A percentile compares a stretch with the other conserved stretches of the same genome.
Conservation (phyloP, 2,797 vertebrate species). For the Oreonectes daqikongensis region DNA sequence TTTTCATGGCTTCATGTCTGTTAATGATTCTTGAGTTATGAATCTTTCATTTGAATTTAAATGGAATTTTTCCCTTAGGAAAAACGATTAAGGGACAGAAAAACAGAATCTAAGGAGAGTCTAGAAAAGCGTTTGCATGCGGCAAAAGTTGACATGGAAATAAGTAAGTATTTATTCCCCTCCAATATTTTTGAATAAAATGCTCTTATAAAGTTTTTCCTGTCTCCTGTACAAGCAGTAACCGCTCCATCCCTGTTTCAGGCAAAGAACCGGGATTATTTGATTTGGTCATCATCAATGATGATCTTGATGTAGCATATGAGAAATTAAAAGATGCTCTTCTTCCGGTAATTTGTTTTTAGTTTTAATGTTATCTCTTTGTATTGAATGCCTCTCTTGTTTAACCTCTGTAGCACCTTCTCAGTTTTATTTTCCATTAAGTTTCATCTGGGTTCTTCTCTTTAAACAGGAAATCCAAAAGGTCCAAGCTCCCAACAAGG, state of each 20-base stretch:
- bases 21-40: not conserved
- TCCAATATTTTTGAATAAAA: not conserved
- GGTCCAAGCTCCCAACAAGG: constrained; percentile 36
- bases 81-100: constrained; percentile 84
- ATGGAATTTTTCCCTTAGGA: constrained; percentile 81
- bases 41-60: too few relatives aligned
- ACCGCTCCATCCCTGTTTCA: constrained; percentile 53
- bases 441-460: not conserved
- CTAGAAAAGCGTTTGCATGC: constrained; percentile 83
- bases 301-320: constrained; percentile 87
- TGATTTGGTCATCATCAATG: constrained; percentile 87
- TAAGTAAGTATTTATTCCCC: constrained; percentile 78
- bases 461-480: constrained; percentile 56
- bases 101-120: constrained; percentile 91
- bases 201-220: not conserved
- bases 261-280: constrained; percentile 90
- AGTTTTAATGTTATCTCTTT: not conserved
- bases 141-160: constrained; percentile 84
- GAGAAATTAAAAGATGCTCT: constrained; percentile 77
- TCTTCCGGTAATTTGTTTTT: constrained; percentile 75
- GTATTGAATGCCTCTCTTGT: too few relatives aligned
- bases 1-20: not conserved
- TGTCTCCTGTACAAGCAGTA: not conserved
- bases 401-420: too few relatives aligned
- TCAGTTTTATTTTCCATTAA: not conserved